These are phyloP conservation scores for Sebastes schlegelii DNA, from an alignment of 2,113 vertebrate species.

Conservation along the genomic window DNA sequence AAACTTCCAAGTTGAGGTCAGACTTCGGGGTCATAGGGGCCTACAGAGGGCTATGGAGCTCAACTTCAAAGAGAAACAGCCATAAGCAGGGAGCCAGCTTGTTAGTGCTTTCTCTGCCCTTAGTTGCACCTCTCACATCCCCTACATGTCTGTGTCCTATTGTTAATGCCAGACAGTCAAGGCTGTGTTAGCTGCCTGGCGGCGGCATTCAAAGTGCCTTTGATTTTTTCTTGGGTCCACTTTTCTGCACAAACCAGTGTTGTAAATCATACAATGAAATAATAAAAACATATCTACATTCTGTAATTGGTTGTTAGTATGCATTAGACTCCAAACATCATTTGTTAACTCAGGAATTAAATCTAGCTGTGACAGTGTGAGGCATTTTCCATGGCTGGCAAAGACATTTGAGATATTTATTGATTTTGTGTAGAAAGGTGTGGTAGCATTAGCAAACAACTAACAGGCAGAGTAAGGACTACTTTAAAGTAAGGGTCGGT, in stretches of 20 bases:
- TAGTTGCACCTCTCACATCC: constrained; percentile 34
- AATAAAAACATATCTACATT: not conserved
- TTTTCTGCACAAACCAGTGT: not conserved
- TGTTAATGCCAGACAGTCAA: constrained; percentile 13
- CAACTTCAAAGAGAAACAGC: constrained; percentile 59
- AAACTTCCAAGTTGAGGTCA: constrained; percentile 70
- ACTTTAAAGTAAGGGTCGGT: not conserved
- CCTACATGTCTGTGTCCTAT: constrained; percentile 19
- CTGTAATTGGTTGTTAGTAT: not conserved
- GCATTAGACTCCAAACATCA: not conserved
- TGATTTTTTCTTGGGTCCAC: not conserved
- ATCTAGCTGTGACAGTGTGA: not conserved
- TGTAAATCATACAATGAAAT: not conserved
- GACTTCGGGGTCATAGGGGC: constrained; percentile 50
- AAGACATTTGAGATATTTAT: not conserved
- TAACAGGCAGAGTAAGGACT: not conserved
- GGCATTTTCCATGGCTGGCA: not conserved
- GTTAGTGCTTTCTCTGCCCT: constrained; percentile 21
- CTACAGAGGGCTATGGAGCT: constrained; percentile 44
- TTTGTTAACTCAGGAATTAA: not conserved
- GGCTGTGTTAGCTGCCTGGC: not conserved
- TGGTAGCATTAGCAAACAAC: not conserved
- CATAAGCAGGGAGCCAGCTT: constrained; percentile 6
- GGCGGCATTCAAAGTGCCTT: not conserved
- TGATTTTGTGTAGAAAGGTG: not conserved